Evolutionary conservation across 35 echinoderm and acorn worm genomes (phyloP), one percentile per base, ranked within the genome.

Genomic region (Strongylocentrotus purpuratus): DNA sequence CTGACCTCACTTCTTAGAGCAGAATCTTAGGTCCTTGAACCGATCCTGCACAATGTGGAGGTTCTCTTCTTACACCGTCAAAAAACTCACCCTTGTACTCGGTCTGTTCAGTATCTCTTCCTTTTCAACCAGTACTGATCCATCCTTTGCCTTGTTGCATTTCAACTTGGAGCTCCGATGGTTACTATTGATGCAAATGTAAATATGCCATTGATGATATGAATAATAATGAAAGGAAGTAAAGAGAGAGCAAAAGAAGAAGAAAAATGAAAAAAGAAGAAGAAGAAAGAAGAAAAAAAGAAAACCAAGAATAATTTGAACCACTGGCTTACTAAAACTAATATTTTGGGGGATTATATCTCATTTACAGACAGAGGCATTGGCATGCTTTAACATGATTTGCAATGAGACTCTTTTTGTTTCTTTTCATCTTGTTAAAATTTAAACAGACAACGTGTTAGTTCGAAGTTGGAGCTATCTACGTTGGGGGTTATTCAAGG

Each of bases 401-500:
- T 85, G 15, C 17, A 41, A 1, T 41, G 35, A 41, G 35, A 1
- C 35, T 41, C 35, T 41, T 41, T 41, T 88, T 89, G 32, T 13
- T 15, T 89, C 7, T 89, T 10, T 33, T 89, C 20, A 6, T 88
- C 41, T 17, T 89, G n/a, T 89, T 46, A n/a, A 59, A 59, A 10
- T 9, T 14, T 59, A 59, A 59, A 6, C 46, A 93, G 91, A 93
- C 31, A 93, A 28, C 7, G 47, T 93, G 46, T 46, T 58, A 15
- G 91, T 93, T 31, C 45, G 91, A 58, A 93, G 20, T 46, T 93
- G 47, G 91, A 47, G 17, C 17, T 50, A 93, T 5, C 31, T 50
- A 58, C 91, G 91, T 14, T 93, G 91, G 91, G 91, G 91, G 3
- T 58, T 93, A 46, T 93, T 93, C 91, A 46, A 93, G 13, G 91